These are phyloP conservation scores for Mixornis gularis DNA, from an alignment of 2,113 vertebrate species.

Conservation along the genomic window DNA sequence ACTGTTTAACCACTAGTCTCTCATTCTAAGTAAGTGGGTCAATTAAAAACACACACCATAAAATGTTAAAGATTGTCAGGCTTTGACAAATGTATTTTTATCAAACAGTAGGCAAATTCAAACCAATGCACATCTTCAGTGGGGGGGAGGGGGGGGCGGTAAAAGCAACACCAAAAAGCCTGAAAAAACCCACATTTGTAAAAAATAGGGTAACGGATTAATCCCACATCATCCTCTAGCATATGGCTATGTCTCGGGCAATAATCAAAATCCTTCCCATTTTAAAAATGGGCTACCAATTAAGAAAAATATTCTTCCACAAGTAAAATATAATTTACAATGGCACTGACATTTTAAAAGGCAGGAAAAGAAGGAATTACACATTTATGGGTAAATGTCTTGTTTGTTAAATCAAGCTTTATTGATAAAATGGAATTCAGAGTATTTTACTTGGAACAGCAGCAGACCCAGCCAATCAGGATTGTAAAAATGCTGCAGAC, in stretches of 20 bases:
- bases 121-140: constrained; percentile 65
- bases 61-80: constrained; percentile 72
- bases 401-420: constrained; percentile 84
- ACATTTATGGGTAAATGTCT: constrained; percentile 74
- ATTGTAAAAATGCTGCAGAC: constrained; percentile 74
- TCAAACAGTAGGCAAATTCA: constrained; percentile 73
- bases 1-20: constrained; percentile 73
- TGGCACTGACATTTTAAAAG: constrained; percentile 65
- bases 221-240: constrained; percentile 54
- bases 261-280: constrained; percentile 63
- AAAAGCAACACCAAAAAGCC: constrained; percentile 29
- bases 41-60: constrained; percentile 69
- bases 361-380: constrained; percentile 73
- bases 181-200: constrained; percentile 60
- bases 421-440: constrained; percentile 85
- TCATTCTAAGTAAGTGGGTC: constrained; percentile 64
- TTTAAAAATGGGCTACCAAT: constrained; percentile 70
- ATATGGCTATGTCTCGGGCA: constrained; percentile 59
- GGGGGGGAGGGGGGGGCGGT: neutral
- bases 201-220: constrained; percentile 58
- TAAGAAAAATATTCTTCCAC: constrained; percentile 70
- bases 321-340: constrained; percentile 70
- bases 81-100: constrained; percentile 71
- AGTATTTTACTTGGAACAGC: constrained; percentile 78
- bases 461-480: constrained; percentile 78